Evolutionary conservation across 2,888 invertebrate species (phyloP).

Genomic region (Phymatocera aterrima): DNA sequence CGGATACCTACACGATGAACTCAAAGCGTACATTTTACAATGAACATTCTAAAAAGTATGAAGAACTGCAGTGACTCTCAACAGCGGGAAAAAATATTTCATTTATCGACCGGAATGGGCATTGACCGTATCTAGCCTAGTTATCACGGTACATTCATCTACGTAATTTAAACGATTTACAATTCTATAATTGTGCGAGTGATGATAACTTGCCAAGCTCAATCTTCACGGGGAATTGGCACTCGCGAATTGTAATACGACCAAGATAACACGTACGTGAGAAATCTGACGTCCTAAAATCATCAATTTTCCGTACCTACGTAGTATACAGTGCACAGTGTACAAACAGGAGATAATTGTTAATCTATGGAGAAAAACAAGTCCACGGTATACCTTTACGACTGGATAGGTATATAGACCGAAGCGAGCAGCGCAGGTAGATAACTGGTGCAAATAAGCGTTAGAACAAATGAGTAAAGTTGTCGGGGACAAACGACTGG

Average conservation of each 20-base stretch:
- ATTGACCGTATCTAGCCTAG: slow-evolving; percentile 42
- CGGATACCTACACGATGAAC: neutral
- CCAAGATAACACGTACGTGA: too few species aligned
- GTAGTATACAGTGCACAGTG: neutral
- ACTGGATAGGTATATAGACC: slow-evolving; percentile 22
- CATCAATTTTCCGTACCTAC: neutral
- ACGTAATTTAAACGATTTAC: neutral
- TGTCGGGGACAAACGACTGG: neutral
- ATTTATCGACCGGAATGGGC: slow-evolving; percentile 34
- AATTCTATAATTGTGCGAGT: neutral
- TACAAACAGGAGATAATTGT: slow-evolving; percentile 1
- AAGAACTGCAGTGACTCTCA: neutral
- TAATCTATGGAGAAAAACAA: slow-evolving; percentile 38
- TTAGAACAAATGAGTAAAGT: slow-evolving; percentile 30
- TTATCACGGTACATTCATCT: slow-evolving; percentile 9
- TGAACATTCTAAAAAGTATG: slow-evolving; percentile 6
- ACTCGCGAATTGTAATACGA: too few species aligned
- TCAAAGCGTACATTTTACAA: neutral
- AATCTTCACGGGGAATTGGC: too few species aligned
- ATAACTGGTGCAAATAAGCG: slow-evolving; percentile 24
- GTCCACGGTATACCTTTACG: neutral
- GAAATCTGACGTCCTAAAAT: neutral
- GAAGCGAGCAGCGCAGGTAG: slow-evolving; percentile 34
- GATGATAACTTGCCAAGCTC: neutral
- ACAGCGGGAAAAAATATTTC: neutral